A percentile compares a stretch with the other conserved stretches of the same genome.
Conservation (phyloP, 1,140 invertebrate genomes). For the Drepana arcuata region DNA sequence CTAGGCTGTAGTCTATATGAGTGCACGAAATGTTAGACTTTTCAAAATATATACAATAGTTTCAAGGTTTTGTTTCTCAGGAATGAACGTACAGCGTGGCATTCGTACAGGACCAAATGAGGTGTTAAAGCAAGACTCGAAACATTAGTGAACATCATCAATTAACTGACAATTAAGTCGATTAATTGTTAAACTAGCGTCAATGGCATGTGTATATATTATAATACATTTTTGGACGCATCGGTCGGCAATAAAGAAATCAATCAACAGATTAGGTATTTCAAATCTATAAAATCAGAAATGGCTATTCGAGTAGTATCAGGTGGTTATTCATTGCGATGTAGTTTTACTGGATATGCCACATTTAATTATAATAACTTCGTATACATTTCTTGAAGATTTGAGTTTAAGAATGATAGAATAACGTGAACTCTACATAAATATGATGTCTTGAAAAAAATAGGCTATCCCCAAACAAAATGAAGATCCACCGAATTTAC, state of each 20-base stretch:
- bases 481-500: no score
- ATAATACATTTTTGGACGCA: no score
- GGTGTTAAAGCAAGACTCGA: constrained; percentile 55
- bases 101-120: constrained; percentile 56
- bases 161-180: constrained; percentile 54
- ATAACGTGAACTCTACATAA: no score
- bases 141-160: constrained; percentile 53
- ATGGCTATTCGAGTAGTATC: constrained; percentile 57
- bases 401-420: neutral
- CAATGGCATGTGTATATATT: constrained; percentile 55
- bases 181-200: constrained; percentile 59
- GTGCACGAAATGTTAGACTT: no score
- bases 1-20: no score
- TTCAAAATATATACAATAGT: no score
- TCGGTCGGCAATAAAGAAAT: constrained; percentile 65
- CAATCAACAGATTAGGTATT: constrained; percentile 68
- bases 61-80: no score
- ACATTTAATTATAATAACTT: neutral
- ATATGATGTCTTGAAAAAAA: no score
- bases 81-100: no score
- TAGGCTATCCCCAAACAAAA: no score
- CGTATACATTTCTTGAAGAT: neutral
- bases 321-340: constrained; percentile 27
- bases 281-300: constrained; percentile 68
- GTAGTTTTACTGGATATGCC: constrained; percentile 17